phyloP scores from a whole-genome alignment of 2,113 vertebrate genomes.

The Oncorhynchus masou region DNA sequence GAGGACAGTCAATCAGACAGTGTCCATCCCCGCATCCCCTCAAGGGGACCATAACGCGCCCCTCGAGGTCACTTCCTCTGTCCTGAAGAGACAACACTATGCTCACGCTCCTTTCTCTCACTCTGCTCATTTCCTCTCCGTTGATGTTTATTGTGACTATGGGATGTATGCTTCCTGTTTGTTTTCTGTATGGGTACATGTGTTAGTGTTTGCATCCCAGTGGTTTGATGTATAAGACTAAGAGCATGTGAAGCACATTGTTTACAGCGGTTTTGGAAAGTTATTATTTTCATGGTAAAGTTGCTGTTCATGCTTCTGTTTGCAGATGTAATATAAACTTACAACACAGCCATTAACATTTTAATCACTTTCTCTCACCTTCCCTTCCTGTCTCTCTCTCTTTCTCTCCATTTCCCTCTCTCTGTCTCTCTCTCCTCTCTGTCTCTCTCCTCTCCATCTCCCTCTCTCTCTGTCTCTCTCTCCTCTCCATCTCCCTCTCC shows the following conservation, averaged over 20 bases:
- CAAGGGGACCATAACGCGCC: slow-evolving; percentile 43
- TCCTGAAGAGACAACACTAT: neutral
- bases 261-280: slow-evolving; percentile 31
- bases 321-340: neutral
- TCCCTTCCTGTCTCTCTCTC: neutral
- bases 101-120: neutral
- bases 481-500: too few relatives aligned
- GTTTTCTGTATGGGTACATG: too few relatives aligned
- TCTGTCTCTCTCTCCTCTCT: too few relatives aligned
- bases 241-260: slow-evolving; percentile 15
- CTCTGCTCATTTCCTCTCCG: neutral
- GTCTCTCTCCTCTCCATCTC: too few relatives aligned
- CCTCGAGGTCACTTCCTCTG: slow-evolving; percentile 47
- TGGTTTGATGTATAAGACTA: too few relatives aligned
- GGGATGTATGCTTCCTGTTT: neutral
- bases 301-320: slow-evolving; percentile 20
- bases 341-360: neutral
- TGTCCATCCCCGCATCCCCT: slow-evolving; percentile 29
- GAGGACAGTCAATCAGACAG: slow-evolving; percentile 19
- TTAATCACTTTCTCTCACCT: slow-evolving; percentile 1
- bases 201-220: too few relatives aligned
- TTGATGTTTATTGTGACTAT: neutral
- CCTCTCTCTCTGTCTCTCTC: too few relatives aligned
- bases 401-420: neutral
- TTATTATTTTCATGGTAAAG: slow-evolving; percentile 47